Evolutionary conservation across 2,113 vertebrate genomes (phyloP).

Genomic region (Elanoides forficatus): DNA sequence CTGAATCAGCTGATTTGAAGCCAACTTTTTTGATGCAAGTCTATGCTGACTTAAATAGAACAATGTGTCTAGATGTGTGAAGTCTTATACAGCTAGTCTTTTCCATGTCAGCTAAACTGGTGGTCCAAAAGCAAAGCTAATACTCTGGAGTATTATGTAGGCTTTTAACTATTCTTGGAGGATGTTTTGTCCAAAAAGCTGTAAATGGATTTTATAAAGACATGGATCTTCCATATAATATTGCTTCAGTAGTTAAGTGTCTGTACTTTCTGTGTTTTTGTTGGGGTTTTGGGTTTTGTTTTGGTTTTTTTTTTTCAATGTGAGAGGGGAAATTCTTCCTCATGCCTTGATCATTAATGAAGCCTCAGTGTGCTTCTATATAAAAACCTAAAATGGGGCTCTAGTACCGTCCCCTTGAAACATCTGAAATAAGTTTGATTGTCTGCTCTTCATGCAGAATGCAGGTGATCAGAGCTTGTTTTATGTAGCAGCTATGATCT

Average conservation of each 20-base stretch:
- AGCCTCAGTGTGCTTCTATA: not conserved
- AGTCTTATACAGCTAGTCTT: slow-evolving; percentile 9
- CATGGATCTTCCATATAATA: not conserved
- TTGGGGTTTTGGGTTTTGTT: not conserved
- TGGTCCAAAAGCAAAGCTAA: slow-evolving; percentile 48
- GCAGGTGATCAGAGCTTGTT: not conserved
- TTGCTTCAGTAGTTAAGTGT: not conserved
- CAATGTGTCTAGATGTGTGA: slow-evolving; percentile 56
- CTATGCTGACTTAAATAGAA: slow-evolving; percentile 58
- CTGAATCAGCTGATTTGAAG: slow-evolving; percentile 51
- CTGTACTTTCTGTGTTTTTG: not conserved
- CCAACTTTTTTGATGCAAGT: slow-evolving; percentile 46
- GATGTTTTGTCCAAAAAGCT: slow-evolving; percentile 6
- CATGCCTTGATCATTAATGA: not conserved
- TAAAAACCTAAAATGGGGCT: not conserved
- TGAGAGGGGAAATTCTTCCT: not conserved
- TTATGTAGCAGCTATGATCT: not conserved
- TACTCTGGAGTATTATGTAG: slow-evolving; percentile 52
- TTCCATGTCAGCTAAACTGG: slow-evolving; percentile 35
- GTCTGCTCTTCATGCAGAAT: not conserved
- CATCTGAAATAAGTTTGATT: not conserved
- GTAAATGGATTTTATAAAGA: slow-evolving; percentile 21
- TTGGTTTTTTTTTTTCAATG: not conserved
- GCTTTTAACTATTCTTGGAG: slow-evolving; percentile 45
- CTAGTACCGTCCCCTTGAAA: not conserved